Conservation (phyloP, 2,113 vertebrate genomes). For the Andinoacara biseriatus region DNA sequence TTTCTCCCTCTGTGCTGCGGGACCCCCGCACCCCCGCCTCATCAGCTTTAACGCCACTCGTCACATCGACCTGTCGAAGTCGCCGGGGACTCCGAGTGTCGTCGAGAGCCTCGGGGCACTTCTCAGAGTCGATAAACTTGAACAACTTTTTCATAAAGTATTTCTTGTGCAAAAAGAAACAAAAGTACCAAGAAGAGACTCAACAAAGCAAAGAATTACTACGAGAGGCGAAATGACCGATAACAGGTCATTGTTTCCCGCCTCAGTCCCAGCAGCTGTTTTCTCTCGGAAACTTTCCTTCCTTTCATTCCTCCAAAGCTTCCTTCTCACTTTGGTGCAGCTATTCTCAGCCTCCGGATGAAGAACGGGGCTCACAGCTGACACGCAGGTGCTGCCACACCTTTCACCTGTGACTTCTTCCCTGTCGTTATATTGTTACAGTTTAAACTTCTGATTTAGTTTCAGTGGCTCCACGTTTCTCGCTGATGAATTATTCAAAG, state of each 20-base stretch:
- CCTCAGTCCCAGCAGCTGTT: neutral
- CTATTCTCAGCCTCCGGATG: slow-evolving; percentile 26
- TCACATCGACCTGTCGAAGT: neutral
- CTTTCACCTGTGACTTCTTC: slow-evolving; percentile 9
- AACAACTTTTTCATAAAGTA: neutral
- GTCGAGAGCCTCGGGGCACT: accelerated
- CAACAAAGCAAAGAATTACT: neutral
- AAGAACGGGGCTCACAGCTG: neutral
- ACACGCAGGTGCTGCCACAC: neutral
- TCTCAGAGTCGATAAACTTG: neutral
- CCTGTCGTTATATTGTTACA: neutral
- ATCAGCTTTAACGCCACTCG: neutral
- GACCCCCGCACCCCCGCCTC: neutral
- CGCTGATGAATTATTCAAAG: neutral
- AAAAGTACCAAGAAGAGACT: neutral
- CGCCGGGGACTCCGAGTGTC: neutral
- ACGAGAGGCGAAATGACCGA: neutral
- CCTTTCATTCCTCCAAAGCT: neutral
- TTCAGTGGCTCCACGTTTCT: neutral
- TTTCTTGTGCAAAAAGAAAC: neutral
- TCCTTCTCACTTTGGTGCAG: neutral
- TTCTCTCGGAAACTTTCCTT: neutral
- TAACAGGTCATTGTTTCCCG: neutral
- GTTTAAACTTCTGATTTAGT: neutral
- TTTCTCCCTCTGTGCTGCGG: neutral